Conservation (phyloP, 2,888 invertebrate species). For the Polyploca ridens region DNA sequence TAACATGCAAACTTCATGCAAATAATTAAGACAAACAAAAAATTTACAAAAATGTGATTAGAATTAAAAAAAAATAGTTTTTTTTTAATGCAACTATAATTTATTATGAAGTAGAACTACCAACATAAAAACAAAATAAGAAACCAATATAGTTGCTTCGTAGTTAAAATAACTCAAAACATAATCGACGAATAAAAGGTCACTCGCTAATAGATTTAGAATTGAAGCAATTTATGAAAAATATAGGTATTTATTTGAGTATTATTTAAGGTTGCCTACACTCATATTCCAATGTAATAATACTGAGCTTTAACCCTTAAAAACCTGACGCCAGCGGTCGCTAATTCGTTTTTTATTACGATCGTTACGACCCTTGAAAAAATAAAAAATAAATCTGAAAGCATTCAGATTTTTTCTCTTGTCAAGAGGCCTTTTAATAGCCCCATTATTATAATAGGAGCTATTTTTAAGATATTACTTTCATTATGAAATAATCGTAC, state of each 20-base stretch:
- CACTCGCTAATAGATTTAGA: too few relatives aligned
- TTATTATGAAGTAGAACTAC: too few relatives aligned
- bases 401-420: constrained; percentile 54
- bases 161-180: too few relatives aligned
- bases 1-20: too few relatives aligned
- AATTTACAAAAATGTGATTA: too few relatives aligned
- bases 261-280: neutral
- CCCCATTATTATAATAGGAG: constrained; percentile 20
- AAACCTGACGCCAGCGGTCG: constrained; percentile 46
- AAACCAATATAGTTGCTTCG: too few relatives aligned
- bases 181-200: too few relatives aligned
- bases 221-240: neutral
- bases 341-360: constrained; percentile 75
- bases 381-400: constrained; percentile 52
- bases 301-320: constrained; percentile 32
- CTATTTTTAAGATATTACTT: neutral
- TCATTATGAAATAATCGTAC: neutral
- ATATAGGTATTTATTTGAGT: neutral
- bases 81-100: too few relatives aligned
- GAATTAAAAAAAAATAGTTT: too few relatives aligned
- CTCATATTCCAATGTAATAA: constrained; percentile 15
- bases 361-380: constrained; percentile 59
- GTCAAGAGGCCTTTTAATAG: constrained; percentile 42
- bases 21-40: too few relatives aligned
- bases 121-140: too few relatives aligned